These are phyloP conservation scores for Drosophila eugracilis DNA, from an alignment of 1,140 invertebrate species.

Conservation along the genomic window DNA sequence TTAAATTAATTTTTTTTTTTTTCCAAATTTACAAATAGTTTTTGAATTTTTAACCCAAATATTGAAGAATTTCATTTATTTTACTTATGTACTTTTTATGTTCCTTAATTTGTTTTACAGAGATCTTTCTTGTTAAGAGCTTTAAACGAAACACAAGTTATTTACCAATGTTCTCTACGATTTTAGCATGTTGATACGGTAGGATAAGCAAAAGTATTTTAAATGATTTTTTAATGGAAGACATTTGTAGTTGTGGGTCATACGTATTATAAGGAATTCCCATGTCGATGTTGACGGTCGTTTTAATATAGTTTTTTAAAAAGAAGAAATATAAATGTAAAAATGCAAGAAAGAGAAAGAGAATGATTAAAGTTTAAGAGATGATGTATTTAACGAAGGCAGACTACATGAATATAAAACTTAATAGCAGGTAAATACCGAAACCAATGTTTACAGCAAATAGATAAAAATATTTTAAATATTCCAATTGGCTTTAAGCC, in stretches of 20 bases:
- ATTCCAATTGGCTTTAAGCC: too few species aligned
- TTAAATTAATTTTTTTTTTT: background rate
- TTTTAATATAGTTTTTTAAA: constrained; percentile 51
- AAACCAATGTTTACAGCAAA: too few species aligned
- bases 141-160: constrained; percentile 33
- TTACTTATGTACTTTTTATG: too few species aligned
- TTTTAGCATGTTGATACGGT: constrained; percentile 42
- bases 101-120: background rate
- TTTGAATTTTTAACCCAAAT: too few species aligned
- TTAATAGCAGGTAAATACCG: too few species aligned
- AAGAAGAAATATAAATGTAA: constrained; percentile 69
- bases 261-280: constrained; percentile 48
- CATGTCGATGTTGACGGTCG: constrained; percentile 65
- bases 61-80: too few species aligned
- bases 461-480: too few species aligned
- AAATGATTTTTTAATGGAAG: too few species aligned
- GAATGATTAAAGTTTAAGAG: constrained; percentile 23
- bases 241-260: constrained; percentile 33
- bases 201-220: too few species aligned
- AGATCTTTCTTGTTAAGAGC: background rate
- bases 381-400: too few species aligned
- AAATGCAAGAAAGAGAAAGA: constrained; percentile 50
- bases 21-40: too few species aligned
- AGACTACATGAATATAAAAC: too few species aligned
- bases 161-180: constrained; percentile 76